Percentiles rank a stretch among this genome's conserved stretches.
phyloP scores from a whole-genome alignment of 2,797 vertebrate genomes.

The Peromyscus aztecus region DNA sequence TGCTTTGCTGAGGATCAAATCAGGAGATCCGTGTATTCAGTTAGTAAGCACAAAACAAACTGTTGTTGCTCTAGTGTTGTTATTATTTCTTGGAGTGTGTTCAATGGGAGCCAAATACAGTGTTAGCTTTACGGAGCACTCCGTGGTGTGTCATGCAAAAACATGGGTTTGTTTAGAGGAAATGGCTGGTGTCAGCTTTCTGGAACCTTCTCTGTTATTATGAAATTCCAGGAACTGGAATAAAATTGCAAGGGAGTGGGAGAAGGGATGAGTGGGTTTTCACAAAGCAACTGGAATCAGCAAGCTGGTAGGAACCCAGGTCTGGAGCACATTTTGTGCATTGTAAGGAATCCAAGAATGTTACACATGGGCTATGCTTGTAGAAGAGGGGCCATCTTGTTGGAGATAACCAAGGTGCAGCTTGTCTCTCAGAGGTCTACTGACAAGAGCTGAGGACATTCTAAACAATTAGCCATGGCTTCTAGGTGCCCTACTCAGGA shows the following conservation, averaged over 20 bases:
- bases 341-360: not conserved
- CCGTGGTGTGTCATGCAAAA: constrained; percentile 63
- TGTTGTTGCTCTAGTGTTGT: constrained; percentile 35
- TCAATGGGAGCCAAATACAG: constrained; percentile 41
- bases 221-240: constrained; percentile 81
- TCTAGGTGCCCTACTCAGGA: not conserved
- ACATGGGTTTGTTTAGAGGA: constrained; percentile 76
- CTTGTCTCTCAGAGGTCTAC: not conserved
- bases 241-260: constrained; percentile 66
- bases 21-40: not conserved
- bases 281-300: constrained; percentile 11
- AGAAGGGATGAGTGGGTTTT: constrained; percentile 16
- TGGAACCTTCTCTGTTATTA: constrained; percentile 79
- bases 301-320: not conserved
- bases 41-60: constrained; percentile 22
- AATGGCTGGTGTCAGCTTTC: constrained; percentile 78
- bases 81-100: constrained; percentile 59
- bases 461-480: not conserved
- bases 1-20: constrained; percentile 24
- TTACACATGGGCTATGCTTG: constrained; percentile 49
- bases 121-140: constrained; percentile 64
- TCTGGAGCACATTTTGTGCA: not conserved
- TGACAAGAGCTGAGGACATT: not conserved
- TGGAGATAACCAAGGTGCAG: not conserved
- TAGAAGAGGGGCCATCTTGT: not conserved